Base-by-base conservation (phyloP, 2,113 vertebrate genomes). In the Reinhardtius hippoglossoides region DNA sequence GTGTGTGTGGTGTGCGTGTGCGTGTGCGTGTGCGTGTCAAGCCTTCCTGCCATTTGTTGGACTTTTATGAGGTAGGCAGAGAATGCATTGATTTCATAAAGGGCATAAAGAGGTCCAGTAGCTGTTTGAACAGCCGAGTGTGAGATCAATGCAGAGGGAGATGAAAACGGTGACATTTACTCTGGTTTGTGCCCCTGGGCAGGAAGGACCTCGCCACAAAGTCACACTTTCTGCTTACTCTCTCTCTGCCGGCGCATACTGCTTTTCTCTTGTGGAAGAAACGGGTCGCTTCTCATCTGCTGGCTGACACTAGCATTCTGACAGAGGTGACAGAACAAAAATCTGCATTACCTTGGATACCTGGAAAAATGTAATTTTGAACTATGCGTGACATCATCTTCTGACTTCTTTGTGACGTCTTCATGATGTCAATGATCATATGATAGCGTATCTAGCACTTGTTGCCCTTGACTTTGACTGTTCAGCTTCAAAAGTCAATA, bases 11-110 rank as follows among this genome's bases (percentile, higher is more conserved):
- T 50, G 64, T 61, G 42, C 46, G 35, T 46, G 23, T 60, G 62
- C 42, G 68, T 50, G 65, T 61, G 42, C 46, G 26, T 46, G 23
- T 21, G 58, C 40, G 52, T 52, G 3, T 8, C 14, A 20, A 50
- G 62, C 52, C 66, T 71, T 57, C 59, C 62, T 52, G 62, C 40
- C 66, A 62, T 90, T 80, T 69, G 64, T 80, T 35, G 76, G 77
- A 89, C 76, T 81, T 91, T 90, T 90, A 89, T 91, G 74, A 86
- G 86, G 67, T 84, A 64, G 66, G 12, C 78, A 72, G 87, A 66
- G 66, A 70, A 87, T 31, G 75, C 87, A 89, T 87, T 80, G 92
- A 89, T 92, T 93, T 85, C 80, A 87, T 93, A 91, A 93, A 92
- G 91, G 91, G 81, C 89, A 93, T 62, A 44, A 85, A 80, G 86